These are phyloP conservation scores for Cheilosia variabilis DNA, from an alignment of 2,888 invertebrate genomes.

Conservation along the genomic window DNA sequence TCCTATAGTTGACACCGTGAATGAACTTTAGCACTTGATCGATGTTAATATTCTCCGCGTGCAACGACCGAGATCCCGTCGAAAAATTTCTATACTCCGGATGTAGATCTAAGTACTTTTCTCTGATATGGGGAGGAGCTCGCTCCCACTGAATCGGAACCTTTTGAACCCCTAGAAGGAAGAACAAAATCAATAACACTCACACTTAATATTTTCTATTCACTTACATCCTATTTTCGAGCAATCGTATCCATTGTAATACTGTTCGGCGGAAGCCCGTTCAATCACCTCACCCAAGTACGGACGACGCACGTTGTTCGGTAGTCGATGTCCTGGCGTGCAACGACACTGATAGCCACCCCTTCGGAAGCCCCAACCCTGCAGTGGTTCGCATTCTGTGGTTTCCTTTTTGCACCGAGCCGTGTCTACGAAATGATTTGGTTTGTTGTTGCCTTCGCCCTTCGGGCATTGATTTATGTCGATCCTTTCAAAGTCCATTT, in stretches of 20 bases:
- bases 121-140: constrained; percentile 88
- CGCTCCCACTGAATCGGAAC: constrained; percentile 93
- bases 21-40: constrained; percentile 92
- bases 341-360: constrained; percentile 98
- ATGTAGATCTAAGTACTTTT: constrained; percentile 89
- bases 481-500: constrained; percentile 98
- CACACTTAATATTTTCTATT: neutral
- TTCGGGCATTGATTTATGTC: constrained; percentile 98
- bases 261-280: constrained; percentile 95
- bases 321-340: constrained; percentile 93
- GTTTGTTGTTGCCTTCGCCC: constrained; percentile 93
- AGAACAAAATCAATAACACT: constrained; percentile 19
- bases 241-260: constrained; percentile 96
- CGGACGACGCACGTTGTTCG: constrained; percentile 93
- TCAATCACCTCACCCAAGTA: constrained; percentile 97
- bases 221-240: constrained; percentile 94
- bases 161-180: constrained; percentile 91
- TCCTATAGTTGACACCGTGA: constrained; percentile 86
- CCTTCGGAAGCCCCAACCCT: constrained; percentile 97
- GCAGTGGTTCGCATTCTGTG: constrained; percentile 97
- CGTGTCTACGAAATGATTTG: constrained; percentile 95
- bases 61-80: constrained; percentile 87
- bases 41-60: constrained; percentile 88
- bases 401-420: constrained; percentile 95
- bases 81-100: constrained; percentile 90